Percentiles rank a stretch among this genome's conserved stretches.
phyloP scores from a whole-genome alignment of 2,113 vertebrate species.

The Patagioenas fasciata region DNA sequence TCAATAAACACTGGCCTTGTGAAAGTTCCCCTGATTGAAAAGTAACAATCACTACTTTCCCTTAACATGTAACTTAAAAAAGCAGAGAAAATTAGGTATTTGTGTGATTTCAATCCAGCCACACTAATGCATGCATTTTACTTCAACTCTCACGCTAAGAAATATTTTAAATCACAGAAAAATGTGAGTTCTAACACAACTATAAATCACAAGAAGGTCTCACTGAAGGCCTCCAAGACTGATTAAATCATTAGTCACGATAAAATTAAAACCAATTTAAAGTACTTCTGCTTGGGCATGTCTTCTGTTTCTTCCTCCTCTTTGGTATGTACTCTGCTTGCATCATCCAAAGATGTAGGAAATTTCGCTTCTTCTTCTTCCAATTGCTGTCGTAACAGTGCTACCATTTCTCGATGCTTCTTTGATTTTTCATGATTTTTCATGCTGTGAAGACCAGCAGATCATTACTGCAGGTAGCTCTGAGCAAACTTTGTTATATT shows the following conservation, averaged over 20 bases:
- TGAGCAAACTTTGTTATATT: neutral
- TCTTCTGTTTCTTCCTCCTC: conserved; percentile 72
- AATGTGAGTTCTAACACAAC: neutral
- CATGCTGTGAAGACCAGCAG: conserved; percentile 79
- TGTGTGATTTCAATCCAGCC: neutral
- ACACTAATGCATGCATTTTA: neutral
- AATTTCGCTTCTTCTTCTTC: conserved; percentile 85
- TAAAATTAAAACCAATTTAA: neutral
- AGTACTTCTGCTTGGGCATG: conserved; percentile 83
- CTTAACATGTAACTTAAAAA: neutral
- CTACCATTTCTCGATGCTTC: conserved; percentile 94
- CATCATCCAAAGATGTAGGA: conserved; percentile 44
- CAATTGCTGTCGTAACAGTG: conserved; percentile 87
- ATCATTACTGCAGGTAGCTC: neutral
- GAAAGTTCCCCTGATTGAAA: neutral
- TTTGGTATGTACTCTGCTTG: conserved; percentile 46
- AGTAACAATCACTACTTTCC: neutral
- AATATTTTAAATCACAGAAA: neutral
- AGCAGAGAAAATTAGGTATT: neutral
- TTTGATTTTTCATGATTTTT: conserved; percentile 94
- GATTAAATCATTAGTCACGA: neutral
- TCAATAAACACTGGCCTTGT: neutral
- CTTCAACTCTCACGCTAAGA: neutral
- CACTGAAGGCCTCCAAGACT: neutral
- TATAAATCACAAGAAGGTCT: neutral